phyloP scores from a whole-genome alignment of 2,113 vertebrate genomes.

The Saguinus imperator region DNA sequence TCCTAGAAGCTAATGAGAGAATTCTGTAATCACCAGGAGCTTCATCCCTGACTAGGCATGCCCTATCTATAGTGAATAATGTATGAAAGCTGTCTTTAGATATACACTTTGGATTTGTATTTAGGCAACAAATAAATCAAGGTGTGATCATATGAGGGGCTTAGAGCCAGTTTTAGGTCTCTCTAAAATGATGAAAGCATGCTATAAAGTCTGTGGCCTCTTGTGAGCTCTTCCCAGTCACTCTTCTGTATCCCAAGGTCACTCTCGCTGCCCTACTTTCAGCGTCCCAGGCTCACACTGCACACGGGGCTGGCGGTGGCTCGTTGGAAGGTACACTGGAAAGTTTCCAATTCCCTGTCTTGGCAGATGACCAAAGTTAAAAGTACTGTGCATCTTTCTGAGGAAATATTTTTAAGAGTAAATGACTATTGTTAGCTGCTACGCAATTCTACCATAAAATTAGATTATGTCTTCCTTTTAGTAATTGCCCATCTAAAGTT shows the following conservation, averaged over 20 bases:
- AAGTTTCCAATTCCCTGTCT: constrained; percentile 37
- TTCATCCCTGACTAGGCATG: background rate
- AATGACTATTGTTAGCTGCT: background rate
- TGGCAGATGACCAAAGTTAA: constrained; percentile 51
- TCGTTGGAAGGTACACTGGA: background rate
- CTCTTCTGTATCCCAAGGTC: background rate
- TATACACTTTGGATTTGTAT: background rate
- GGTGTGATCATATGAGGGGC: background rate
- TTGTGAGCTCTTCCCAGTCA: background rate
- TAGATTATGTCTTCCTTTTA: background rate
- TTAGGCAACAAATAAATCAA: background rate
- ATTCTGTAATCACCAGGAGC: background rate
- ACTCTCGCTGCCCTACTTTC: background rate
- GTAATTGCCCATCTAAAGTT: background rate
- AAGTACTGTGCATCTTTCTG: constrained; percentile 26
- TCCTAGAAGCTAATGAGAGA: background rate
- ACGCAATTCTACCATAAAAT: background rate
- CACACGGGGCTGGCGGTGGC: background rate
- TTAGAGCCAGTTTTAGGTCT: background rate
- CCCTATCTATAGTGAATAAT: background rate
- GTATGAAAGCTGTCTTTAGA: background rate
- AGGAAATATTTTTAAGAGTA: background rate
- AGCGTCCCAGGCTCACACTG: background rate
- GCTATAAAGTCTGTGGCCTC: background rate
- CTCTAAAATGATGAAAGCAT: background rate